Conservation (phyloP, 2,888 invertebrate species). For the Lottia scabra region DNA sequence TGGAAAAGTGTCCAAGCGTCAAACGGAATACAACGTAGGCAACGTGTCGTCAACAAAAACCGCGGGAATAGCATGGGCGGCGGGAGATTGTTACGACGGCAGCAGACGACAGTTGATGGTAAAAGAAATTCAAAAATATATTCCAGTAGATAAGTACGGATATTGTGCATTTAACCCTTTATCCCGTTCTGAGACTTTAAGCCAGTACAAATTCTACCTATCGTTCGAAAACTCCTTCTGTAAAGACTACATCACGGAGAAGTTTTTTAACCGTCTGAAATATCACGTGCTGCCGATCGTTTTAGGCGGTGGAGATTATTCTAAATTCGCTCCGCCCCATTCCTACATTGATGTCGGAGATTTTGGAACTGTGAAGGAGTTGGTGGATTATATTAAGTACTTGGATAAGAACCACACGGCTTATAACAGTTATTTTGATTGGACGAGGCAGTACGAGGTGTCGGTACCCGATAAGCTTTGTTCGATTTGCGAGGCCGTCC, state of each 20-base stretch:
- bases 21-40: background rate
- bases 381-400: constrained; percentile 19
- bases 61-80: constrained; percentile 20
- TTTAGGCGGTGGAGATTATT: constrained; percentile 30
- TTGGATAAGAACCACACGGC: constrained; percentile 16
- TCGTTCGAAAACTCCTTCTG: constrained; percentile 36
- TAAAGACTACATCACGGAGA: constrained; percentile 35
- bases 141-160: constrained; percentile 29
- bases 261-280: constrained; percentile 22
- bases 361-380: constrained; percentile 17
- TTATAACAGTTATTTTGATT: constrained; percentile 19
- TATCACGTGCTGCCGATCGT: constrained; percentile 29
- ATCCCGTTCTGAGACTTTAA: constrained; percentile 16
- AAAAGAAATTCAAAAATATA: constrained; percentile 21
- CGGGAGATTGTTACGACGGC: constrained; percentile 15
- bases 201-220: constrained; percentile 34
- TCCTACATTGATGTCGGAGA: constrained; percentile 21
- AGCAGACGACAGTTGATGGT: constrained; percentile 19
- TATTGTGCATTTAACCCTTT: constrained; percentile 22
- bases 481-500: constrained; percentile 4
- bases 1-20: background rate
- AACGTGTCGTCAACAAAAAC: constrained; percentile 9
- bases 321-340: constrained; percentile 19
- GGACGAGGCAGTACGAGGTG: background rate
- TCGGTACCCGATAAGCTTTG: background rate